Conservation (phyloP, 2,888 invertebrate genomes). For the Hypselothyrea guttata region DNA sequence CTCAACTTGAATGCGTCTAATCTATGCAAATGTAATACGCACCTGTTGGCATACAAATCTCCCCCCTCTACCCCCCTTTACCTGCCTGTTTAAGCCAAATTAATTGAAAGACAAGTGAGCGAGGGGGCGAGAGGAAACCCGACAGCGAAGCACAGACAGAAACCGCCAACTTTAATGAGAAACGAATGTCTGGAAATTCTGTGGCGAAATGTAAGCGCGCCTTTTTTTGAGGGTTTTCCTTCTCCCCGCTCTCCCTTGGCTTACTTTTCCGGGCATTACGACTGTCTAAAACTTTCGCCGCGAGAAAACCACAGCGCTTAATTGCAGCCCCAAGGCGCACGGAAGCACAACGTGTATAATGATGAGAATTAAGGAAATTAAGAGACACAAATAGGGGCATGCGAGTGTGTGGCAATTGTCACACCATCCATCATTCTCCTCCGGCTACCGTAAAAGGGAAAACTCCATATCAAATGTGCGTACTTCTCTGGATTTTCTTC, state of each 20-base stretch:
- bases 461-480: no score
- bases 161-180: conserved; percentile 54
- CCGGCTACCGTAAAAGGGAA: no score
- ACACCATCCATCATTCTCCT: no score
- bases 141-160: no score
- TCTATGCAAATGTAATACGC: conserved; percentile 68
- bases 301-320: conserved; percentile 26
- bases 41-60: conserved; percentile 54
- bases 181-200: conserved; percentile 17
- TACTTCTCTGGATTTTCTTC: no score
- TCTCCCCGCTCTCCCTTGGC: background rate
- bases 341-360: conserved; percentile 27
- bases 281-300: conserved; percentile 10
- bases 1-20: conserved; percentile 40
- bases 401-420: no score
- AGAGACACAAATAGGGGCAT: no score
- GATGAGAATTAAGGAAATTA: conserved; percentile 39
- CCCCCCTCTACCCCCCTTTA: no score
- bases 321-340: conserved; percentile 46
- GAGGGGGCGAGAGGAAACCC: background rate
- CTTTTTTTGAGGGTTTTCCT: conserved; percentile 4
- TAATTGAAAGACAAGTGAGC: conserved; percentile 47
- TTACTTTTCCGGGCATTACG: background rate
- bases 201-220: conserved; percentile 21
- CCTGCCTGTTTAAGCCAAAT: conserved; percentile 14